These are phyloP conservation scores for Sturnus vulgaris DNA, from an alignment of 2,113 vertebrate species.

Conservation along the genomic window DNA sequence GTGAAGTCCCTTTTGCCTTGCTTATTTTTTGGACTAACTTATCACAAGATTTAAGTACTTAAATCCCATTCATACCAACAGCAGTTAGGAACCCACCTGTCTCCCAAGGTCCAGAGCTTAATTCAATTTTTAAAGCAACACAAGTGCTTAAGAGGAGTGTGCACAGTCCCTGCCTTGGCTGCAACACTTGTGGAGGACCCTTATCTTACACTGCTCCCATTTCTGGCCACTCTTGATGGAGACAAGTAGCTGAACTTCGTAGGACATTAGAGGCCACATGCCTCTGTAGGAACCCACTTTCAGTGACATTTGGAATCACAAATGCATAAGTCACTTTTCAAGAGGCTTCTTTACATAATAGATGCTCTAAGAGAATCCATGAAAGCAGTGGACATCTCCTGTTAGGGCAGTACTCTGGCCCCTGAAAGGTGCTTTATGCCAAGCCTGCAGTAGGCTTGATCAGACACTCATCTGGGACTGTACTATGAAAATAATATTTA, in stretches of 20 bases:
- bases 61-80: not conserved
- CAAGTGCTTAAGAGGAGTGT: not conserved
- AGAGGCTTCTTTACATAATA: not conserved
- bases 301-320: not conserved
- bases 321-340: not conserved
- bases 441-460: not conserved
- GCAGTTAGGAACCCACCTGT: not conserved
- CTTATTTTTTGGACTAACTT: not conserved
- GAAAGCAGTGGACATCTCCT: not conserved
- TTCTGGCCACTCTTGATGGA: not conserved
- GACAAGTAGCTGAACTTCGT: not conserved
- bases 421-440: not conserved
- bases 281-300: not conserved
- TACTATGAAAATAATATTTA: not conserved
- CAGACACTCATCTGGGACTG: not conserved
- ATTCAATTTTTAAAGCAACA: not conserved
- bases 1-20: not conserved
- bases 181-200: not conserved
- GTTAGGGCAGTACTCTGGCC: not conserved
- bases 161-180: not conserved
- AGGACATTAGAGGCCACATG: fast-evolving
- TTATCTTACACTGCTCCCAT: not conserved
- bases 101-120: not conserved
- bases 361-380: not conserved
- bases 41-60: not conserved